Conservation (phyloP, 2,113 vertebrate genomes). For the Irena cyanogastra region DNA sequence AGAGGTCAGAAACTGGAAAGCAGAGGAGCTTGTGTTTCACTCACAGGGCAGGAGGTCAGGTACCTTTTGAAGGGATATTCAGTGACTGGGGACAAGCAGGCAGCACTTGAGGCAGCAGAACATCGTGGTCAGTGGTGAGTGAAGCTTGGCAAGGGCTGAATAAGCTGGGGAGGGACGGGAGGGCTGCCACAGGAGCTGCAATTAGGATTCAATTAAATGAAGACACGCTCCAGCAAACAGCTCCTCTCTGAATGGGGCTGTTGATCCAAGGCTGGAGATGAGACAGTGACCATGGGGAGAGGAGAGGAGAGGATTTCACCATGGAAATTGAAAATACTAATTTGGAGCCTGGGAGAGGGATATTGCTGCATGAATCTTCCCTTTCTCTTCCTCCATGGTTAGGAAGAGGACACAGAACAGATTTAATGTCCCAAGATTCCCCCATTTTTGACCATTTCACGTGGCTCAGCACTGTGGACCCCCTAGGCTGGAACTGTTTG, state of each 20-base stretch:
- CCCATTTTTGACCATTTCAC: background rate
- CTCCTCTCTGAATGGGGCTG: background rate
- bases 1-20: background rate
- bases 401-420: background rate
- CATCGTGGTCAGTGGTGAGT: background rate
- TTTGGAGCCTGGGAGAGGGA: background rate
- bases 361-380: background rate
- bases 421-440: background rate
- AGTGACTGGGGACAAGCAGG: background rate
- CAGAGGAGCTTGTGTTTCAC: background rate
- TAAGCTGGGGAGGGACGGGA: background rate
- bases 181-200: background rate
- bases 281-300: rapidly evolving
- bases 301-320: background rate
- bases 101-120: background rate
- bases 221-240: background rate
- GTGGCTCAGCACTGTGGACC: background rate
- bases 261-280: background rate
- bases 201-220: background rate
- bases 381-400: background rate
- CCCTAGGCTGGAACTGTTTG: background rate
- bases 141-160: constrained; percentile 25
- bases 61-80: background rate
- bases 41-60: background rate
- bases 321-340: background rate